Conservation (phyloP, 2,888 invertebrate genomes). For the Physocephala rufipes region DNA sequence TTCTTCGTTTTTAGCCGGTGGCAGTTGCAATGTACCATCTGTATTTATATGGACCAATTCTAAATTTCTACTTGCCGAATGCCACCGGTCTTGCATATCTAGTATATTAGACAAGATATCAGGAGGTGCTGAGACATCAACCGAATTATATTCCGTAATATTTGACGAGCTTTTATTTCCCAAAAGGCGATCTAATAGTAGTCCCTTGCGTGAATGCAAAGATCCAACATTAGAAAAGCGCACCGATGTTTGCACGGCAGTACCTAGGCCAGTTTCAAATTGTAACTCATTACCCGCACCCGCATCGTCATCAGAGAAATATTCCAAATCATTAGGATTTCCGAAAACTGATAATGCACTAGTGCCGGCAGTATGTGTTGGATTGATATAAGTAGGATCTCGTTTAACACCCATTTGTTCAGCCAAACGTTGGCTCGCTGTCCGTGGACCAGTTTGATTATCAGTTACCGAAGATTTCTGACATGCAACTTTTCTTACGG, state of each 20-base stretch:
- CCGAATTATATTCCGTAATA: neutral
- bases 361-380: conserved; percentile 48
- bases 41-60: conserved; percentile 66
- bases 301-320: conserved; percentile 71
- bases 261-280: conserved; percentile 64
- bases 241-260: conserved; percentile 62
- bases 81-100: conserved; percentile 75
- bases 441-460: conserved; percentile 33
- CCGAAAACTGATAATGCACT: conserved; percentile 74
- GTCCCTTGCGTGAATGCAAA: conserved; percentile 54
- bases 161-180: conserved; percentile 33
- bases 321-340: conserved; percentile 74
- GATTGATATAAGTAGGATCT: conserved; percentile 46
- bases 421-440: conserved; percentile 57
- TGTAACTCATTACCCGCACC: conserved; percentile 59
- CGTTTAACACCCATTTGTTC: conserved; percentile 58
- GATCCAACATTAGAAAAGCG: conserved; percentile 56
- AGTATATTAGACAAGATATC: conserved; percentile 78
- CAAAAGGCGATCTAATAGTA: conserved; percentile 52
- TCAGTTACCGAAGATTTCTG: neutral
- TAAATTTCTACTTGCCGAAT: conserved; percentile 71
- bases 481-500: conserved; percentile 37
- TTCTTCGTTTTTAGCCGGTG: conserved; percentile 19
- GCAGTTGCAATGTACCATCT: conserved; percentile 72
- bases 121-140: conserved; percentile 33